phyloP scores from a whole-genome alignment of 1,140 invertebrate genomes.

The Drosophila pandora region DNA sequence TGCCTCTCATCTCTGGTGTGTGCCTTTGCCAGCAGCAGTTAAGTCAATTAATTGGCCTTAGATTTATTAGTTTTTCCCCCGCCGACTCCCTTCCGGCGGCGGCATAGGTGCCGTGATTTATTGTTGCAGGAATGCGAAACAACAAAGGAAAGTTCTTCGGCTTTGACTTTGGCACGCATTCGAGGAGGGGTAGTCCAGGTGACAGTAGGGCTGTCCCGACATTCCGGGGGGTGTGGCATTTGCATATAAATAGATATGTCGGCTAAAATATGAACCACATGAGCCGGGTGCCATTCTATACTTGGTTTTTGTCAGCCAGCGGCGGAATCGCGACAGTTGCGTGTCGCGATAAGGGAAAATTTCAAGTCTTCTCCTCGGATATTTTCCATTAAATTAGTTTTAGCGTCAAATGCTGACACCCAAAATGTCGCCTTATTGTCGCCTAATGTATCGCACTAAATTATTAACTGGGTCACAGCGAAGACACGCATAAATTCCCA shows the following conservation, averaged over 20 bases:
- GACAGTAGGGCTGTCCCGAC: conserved; percentile 11
- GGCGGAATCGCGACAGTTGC: conserved; percentile 25
- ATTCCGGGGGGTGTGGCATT: conserved; percentile 51
- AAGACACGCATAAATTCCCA: background rate
- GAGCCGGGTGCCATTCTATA: conserved; percentile 11
- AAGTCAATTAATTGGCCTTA: conserved; percentile 79
- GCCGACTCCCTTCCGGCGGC: conserved; percentile 1
- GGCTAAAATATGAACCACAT: conserved; percentile 67
- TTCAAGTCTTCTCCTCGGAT: conserved; percentile 36
- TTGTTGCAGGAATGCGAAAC: conserved; percentile 54
- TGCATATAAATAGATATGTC: conserved; percentile 80
- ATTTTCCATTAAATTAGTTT: conserved; percentile 71
- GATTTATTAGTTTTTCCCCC: conserved; percentile 75
- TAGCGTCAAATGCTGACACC: conserved; percentile 58
- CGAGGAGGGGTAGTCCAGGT: conserved; percentile 24
- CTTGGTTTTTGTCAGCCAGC: conserved; percentile 31
- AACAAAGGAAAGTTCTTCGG: conserved; percentile 41
- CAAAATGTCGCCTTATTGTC: conserved; percentile 16
- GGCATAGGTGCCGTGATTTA: conserved; percentile 66
- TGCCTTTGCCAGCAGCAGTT: conserved; percentile 65
- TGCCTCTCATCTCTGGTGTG: conserved; percentile 18
- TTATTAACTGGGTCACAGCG: conserved; percentile 62
- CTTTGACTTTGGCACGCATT: conserved; percentile 54
- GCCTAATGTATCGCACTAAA: conserved; percentile 51
- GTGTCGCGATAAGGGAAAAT: conserved; percentile 31